Evolutionary conservation across 2,888 invertebrate species (phyloP).

Genomic region (Metacarcinus magister): DNA sequence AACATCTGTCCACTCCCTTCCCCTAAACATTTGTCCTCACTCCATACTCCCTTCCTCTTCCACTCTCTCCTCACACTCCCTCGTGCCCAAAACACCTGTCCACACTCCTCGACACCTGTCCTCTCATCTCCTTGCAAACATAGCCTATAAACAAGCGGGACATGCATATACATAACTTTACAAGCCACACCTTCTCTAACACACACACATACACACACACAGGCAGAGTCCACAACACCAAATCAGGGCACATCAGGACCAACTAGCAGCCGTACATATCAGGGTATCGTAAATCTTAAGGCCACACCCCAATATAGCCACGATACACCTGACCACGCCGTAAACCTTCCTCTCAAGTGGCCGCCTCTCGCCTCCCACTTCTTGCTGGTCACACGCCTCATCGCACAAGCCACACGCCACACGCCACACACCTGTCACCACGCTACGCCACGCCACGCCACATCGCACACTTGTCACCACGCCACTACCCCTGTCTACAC

Average conservation of each 20-base stretch:
- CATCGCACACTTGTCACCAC: not conserved
- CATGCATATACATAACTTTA: not conserved
- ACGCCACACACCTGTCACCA: not conserved
- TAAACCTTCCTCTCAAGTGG: constrained; percentile 19
- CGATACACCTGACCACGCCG: constrained; percentile 12
- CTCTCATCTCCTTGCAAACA: not conserved
- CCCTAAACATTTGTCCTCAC: constrained; percentile 9
- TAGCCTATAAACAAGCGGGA: not conserved
- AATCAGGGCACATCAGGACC: not conserved
- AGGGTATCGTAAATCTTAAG: not conserved
- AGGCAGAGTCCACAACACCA: too few species aligned
- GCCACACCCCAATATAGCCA: constrained; percentile 11
- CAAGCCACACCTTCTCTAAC: not conserved
- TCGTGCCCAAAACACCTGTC: not conserved
- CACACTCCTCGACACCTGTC: not conserved
- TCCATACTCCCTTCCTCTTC: constrained; percentile 10
- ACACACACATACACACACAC: not conserved
- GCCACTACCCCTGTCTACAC: not conserved
- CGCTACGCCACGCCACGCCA: not conserved
- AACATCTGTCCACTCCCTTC: constrained; percentile 52
- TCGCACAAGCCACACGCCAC: constrained; percentile 20
- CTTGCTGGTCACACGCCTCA: constrained; percentile 16
- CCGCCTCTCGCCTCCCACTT: not conserved
- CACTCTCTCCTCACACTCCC: constrained; percentile 12
- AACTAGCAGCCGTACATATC: not conserved